A percentile compares a stretch with the other conserved stretches of the same genome.
These are phyloP conservation scores for Chascanopsetta lugubris DNA, from an alignment of 2,113 vertebrate species.

Conservation along the genomic window DNA sequence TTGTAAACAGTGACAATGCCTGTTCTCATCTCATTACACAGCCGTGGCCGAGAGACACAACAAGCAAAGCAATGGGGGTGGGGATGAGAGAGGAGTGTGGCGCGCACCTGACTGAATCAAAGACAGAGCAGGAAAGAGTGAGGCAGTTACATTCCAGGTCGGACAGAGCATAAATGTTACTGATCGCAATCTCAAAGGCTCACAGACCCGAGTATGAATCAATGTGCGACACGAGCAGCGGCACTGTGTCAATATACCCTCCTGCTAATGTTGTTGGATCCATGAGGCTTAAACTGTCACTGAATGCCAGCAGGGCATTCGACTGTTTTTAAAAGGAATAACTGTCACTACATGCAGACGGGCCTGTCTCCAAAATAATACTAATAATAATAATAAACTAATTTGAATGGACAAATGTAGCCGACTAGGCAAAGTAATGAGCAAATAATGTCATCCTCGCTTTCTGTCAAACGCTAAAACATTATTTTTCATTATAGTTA, in stretches of 20 bases:
- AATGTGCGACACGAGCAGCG: constrained; percentile 21
- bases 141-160: constrained; percentile 38
- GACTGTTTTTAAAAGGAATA: too few species aligned
- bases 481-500: too few species aligned
- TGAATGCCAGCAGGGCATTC: neutral
- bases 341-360: too few species aligned
- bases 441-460: too few species aligned
- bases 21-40: constrained; percentile 52
- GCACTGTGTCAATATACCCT: constrained; percentile 4
- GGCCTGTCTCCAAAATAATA: too few species aligned
- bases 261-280: constrained; percentile 18
- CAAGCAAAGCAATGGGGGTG: constrained; percentile 26
- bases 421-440: too few species aligned
- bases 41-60: constrained; percentile 36
- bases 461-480: too few species aligned
- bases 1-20: constrained; percentile 50
- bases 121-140: constrained; percentile 22
- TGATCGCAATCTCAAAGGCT: constrained; percentile 38
- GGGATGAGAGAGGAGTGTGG: constrained; percentile 35
- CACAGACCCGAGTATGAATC: constrained; percentile 15
- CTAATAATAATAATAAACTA: too few species aligned
- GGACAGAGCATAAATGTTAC: constrained; percentile 31
- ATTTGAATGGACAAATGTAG: too few species aligned
- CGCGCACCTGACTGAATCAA: neutral
- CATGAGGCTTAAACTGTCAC: constrained; percentile 4